Conservation (phyloP, 1,140 invertebrate species). For the Zeugodacus cucurbitae region DNA sequence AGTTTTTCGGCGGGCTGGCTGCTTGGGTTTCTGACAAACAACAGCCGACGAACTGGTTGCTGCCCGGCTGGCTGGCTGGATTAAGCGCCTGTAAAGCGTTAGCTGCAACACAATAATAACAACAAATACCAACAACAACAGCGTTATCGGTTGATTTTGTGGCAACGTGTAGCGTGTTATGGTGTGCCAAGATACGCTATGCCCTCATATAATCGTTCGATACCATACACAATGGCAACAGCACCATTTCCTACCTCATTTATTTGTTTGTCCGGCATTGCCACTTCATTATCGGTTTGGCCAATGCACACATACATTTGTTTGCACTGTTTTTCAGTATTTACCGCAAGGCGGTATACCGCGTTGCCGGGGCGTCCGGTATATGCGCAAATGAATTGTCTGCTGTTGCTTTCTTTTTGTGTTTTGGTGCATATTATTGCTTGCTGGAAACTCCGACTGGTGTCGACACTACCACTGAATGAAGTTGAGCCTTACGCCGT, state of each 20-base stretch:
- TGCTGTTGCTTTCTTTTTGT: neutral
- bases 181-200: neutral
- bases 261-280: constrained; percentile 17
- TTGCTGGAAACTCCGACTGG: neutral
- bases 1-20: constrained; percentile 11
- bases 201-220: neutral
- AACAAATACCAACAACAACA: no score
- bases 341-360: neutral
- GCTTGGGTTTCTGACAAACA: neutral
- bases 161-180: neutral
- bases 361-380: neutral
- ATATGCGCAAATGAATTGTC: neutral
- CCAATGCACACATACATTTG: neutral
- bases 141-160: neutral
- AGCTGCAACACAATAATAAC: neutral
- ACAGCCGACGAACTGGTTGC: neutral
- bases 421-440: neutral
- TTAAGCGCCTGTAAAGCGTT: neutral
- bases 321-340: constrained; percentile 4
- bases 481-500: neutral
- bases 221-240: neutral
- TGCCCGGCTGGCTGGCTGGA: neutral
- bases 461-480: neutral
- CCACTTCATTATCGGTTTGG: constrained; percentile 31
- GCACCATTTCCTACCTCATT: constrained; percentile 9